Conservation (phyloP, 2,113 vertebrate genomes). For the Sturnus vulgaris region DNA sequence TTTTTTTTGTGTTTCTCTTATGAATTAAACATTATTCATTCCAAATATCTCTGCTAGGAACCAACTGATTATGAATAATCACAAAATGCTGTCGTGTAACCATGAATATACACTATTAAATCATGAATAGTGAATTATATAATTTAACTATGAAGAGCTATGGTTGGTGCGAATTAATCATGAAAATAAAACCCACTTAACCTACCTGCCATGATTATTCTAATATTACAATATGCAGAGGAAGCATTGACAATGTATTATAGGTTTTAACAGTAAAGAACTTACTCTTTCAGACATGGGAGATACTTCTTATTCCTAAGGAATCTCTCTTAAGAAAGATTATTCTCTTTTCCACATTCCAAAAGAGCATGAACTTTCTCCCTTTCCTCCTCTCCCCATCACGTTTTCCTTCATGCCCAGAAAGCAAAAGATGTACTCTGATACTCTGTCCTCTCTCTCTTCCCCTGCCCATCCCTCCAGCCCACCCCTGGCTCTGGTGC, state of each 20-base stretch:
- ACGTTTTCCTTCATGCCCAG: neutral
- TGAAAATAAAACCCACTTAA: neutral
- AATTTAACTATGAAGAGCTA: neutral
- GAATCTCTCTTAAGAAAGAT: neutral
- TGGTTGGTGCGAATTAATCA: neutral
- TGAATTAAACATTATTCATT: neutral
- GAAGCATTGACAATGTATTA: neutral
- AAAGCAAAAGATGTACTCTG: neutral
- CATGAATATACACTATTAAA: neutral
- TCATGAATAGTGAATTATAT: neutral
- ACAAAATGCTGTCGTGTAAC: neutral
- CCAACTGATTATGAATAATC: neutral
- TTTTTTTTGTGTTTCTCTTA: neutral
- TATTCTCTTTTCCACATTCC: neutral
- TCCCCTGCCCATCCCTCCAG: neutral
- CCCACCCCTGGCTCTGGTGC: accelerated
- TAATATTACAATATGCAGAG: neutral
- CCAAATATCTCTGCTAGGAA: neutral
- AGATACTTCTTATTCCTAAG: neutral
- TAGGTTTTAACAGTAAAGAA: neutral
- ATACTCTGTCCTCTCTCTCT: neutral
- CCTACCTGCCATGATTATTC: neutral
- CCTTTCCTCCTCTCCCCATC: neutral
- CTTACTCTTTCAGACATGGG: neutral
- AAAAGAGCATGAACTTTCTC: neutral